phyloP scores from a whole-genome alignment of 2,888 invertebrate genomes.

The Pyrrhia umbra region DNA sequence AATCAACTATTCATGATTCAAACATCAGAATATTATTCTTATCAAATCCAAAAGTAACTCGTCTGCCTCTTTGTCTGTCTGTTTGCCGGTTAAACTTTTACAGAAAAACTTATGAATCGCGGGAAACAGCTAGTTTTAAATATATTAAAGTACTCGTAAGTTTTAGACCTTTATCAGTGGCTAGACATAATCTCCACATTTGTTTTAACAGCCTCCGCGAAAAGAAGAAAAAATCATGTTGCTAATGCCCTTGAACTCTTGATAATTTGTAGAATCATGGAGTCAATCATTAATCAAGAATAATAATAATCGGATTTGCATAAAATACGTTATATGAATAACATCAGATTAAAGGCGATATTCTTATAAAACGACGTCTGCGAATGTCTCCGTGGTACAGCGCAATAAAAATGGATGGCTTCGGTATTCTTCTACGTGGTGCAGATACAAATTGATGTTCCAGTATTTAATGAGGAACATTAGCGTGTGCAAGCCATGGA shows the following conservation, averaged over 20 bases:
- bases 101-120: too few relatives aligned
- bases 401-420: slow-evolving; percentile 62
- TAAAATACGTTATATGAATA: slow-evolving; percentile 57
- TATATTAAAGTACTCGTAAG: too few relatives aligned
- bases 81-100: too few relatives aligned
- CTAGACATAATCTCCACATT: slow-evolving; percentile 34
- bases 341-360: slow-evolving; percentile 46
- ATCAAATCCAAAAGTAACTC: too few relatives aligned
- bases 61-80: too few relatives aligned
- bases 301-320: slow-evolving; percentile 65
- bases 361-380: slow-evolving; percentile 54
- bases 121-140: too few relatives aligned
- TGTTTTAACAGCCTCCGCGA: slow-evolving; percentile 40
- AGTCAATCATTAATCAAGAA: slow-evolving; percentile 68
- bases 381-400: slow-evolving; percentile 47
- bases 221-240: slow-evolving; percentile 52
- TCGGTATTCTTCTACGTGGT: slow-evolving; percentile 69
- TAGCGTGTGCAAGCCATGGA: slow-evolving; percentile 73
- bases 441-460: slow-evolving; percentile 77
- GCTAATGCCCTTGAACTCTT: slow-evolving; percentile 68
- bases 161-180: slow-evolving; percentile 22
- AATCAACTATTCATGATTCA: slow-evolving; percentile 52
- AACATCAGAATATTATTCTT: slow-evolving; percentile 53
- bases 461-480: slow-evolving; percentile 79
- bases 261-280: slow-evolving; percentile 60